Percentiles rank a stretch among this genome's conserved stretches.
These are phyloP conservation scores for Acomys russatus DNA, from an alignment of 2,797 vertebrate genomes.

Conservation along the genomic window DNA sequence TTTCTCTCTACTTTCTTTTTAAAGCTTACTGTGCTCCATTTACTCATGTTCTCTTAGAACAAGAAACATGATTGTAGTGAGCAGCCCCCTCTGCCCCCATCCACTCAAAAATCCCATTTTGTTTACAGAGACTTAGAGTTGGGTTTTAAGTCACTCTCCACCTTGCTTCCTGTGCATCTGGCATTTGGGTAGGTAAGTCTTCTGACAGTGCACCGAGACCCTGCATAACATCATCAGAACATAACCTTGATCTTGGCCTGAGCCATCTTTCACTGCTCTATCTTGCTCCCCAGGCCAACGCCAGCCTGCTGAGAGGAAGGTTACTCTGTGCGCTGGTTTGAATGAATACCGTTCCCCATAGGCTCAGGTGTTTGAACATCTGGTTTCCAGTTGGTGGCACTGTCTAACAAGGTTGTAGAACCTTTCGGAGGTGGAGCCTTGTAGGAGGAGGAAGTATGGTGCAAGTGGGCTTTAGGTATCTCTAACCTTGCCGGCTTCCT, in stretches of 20 bases:
- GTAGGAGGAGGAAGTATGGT: neutral
- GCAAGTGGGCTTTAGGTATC: neutral
- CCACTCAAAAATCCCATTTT: neutral
- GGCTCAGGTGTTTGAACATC: neutral
- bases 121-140: neutral
- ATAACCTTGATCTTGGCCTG: neutral
- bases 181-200: neutral
- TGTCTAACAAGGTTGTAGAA: neutral
- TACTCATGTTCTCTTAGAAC: neutral
- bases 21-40: neutral
- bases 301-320: neutral
- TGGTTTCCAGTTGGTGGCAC: neutral
- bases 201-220: neutral
- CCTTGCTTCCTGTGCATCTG: neutral
- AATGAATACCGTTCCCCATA: neutral
- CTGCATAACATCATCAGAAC: neutral
- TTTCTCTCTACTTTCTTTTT: neutral
- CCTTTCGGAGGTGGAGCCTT: neutral
- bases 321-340: neutral
- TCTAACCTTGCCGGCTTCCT: neutral
- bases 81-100: neutral
- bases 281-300: neutral
- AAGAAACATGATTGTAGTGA: neutral
- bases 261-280: neutral
- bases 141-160: neutral